Base-by-base conservation (phyloP, 2,888 invertebrate species). In the Chrysolina oricalcia region DNA sequence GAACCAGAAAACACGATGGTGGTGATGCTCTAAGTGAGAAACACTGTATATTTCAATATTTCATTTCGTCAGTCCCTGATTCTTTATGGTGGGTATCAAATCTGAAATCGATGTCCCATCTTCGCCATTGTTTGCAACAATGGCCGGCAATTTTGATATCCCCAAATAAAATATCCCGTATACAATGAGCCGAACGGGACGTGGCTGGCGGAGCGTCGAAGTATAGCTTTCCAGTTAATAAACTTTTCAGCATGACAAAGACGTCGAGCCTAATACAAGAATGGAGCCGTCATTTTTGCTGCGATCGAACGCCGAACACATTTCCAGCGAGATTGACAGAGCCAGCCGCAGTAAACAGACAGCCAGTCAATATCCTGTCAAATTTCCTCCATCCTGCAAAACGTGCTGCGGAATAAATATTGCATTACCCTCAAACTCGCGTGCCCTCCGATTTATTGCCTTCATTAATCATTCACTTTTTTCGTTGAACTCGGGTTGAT, bases 351-450 rank as follows among this genome's bases (percentile, higher is more conserved):
- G 46, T 74, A 73, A 70, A 76, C 63, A 74, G 78, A 76, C 72
- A 74, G 62, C 71, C 62, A 78, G 75, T 78, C 78, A 75, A 78
- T 78, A 78, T 78, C 67, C 77, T 70, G 77, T 77, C 77, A 75
- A 70, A 77, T 75, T 77, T 75, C 68, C 75, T 73, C 41, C 70
- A 68, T 27, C 50, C 70, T 68, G 70, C 17, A 71, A 50, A 71
- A 59, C 62, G 73, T 72, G 64, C 70, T 65, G 65, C 70, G 72
- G 56, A 77, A 74, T 77, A 69, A 73, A 77, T 77, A 77, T 70
- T 73, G 70, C 70, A 67, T 73, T 63, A 76, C 70, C 67, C 65
- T 69, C 67, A 64, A 46, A 63, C 46, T 76, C 73, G 64, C 68
- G 64, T 64, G 71, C 68, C 43, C 19, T 65, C 48, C 68, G 73